Percentiles rank a stretch among this genome's conserved stretches.
phyloP scores from a whole-genome alignment of 1,140 invertebrate species.

The Drosophila triauraria region DNA sequence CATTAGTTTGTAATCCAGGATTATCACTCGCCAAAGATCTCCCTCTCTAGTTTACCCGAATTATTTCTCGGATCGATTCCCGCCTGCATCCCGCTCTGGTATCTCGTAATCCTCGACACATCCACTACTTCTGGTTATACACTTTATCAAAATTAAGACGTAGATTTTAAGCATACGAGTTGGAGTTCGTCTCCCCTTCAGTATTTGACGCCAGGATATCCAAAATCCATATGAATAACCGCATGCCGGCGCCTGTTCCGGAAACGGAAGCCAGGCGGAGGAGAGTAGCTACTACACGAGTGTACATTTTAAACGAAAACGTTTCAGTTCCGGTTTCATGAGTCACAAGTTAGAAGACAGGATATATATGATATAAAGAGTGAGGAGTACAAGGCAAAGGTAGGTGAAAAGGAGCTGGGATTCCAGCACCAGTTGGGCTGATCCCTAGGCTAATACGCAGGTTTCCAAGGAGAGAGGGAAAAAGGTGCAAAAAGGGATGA shows the following conservation, averaged over 20 bases:
- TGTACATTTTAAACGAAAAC: constrained; percentile 27
- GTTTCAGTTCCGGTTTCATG: constrained; percentile 74
- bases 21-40: background rate
- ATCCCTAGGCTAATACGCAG: background rate
- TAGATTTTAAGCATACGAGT: background rate
- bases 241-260: background rate
- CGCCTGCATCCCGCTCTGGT: background rate
- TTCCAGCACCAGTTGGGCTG: background rate
- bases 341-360: constrained; percentile 18
- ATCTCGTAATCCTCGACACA: background rate
- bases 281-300: background rate
- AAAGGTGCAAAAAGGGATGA: background rate
- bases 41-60: background rate
- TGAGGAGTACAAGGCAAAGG: background rate
- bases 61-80: constrained; percentile 2
- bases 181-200: background rate
- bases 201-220: background rate
- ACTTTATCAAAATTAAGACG: constrained; percentile 4
- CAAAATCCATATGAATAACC: background rate
- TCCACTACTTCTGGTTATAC: background rate
- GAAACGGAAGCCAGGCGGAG: background rate
- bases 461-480: background rate
- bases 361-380: background rate
- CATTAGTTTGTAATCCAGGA: background rate
- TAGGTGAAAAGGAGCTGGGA: background rate